Percentiles rank a stretch among this genome's conserved stretches.
Conservation (phyloP, 2,888 invertebrate species). For the Dasypogon diadema region DNA sequence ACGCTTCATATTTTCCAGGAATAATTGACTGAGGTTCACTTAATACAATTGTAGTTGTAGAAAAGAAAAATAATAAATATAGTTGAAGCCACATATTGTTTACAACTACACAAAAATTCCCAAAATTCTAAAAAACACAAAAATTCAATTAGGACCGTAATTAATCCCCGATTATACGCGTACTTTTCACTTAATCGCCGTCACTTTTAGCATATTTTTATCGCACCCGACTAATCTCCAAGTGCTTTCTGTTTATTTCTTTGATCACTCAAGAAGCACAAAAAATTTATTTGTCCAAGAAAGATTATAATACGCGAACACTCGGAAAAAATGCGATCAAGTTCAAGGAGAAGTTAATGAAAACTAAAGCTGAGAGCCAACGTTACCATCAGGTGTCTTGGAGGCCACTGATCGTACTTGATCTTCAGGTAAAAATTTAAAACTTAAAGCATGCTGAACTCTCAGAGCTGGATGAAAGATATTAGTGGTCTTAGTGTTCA, state of each 20-base stretch:
- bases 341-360: constrained; percentile 18
- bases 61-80: constrained; percentile 2
- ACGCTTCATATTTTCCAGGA: constrained; percentile 66
- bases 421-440: constrained; percentile 56
- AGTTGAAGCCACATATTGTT: constrained; percentile 35
- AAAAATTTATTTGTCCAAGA: neutral
- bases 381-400: constrained; percentile 55
- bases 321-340: neutral
- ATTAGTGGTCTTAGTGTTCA: neutral
- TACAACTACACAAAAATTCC: neutral
- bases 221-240: constrained; percentile 20
- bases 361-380: constrained; percentile 18
- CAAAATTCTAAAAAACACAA: neutral
- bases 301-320: constrained; percentile 13
- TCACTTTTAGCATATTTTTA: neutral
- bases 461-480: neutral
- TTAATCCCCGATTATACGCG: constrained; percentile 1
- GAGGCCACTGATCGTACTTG: constrained; percentile 58
- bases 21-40: constrained; percentile 58
- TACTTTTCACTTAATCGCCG: constrained; percentile 27
- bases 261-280: neutral
- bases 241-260: neutral
- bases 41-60: constrained; percentile 44
- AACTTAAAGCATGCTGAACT: constrained; percentile 23
- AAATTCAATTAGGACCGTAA: no score